Evolutionary conservation across 1,140 invertebrate genomes (phyloP).

Genomic region (Meloidogyne hapla): DNA sequence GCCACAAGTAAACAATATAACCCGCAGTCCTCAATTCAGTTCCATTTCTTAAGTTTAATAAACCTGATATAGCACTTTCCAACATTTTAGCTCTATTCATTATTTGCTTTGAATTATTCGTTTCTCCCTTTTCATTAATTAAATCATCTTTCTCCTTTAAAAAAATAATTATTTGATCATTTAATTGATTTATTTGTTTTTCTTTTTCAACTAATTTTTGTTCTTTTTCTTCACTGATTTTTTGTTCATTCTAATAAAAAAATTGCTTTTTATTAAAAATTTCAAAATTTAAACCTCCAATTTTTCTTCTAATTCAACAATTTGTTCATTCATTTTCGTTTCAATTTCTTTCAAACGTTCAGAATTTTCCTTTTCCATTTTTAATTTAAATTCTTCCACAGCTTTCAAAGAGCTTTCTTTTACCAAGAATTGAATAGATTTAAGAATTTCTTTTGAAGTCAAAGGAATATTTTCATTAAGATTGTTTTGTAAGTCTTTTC

Average conservation of each 20-base stretch:
- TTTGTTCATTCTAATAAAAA: slow-evolving; percentile 3
- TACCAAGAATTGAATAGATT: neutral
- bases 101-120: neutral
- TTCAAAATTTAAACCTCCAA: slow-evolving; percentile 2
- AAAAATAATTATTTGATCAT: neutral
- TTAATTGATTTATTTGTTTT: neutral
- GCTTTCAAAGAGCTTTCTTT: neutral
- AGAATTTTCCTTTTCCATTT: slow-evolving; percentile 3
- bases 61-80: neutral
- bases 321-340: neutral
- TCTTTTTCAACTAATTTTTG: slow-evolving; percentile 11
- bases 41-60: too few species aligned
- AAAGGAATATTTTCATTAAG: neutral
- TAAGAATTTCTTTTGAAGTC: neutral
- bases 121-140: neutral
- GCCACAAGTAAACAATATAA: too few species aligned
- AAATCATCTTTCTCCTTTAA: neutral
- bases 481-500: neutral
- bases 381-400: neutral
- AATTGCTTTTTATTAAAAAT: neutral
- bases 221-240: slow-evolving; percentile 10
- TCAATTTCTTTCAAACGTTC: slow-evolving; percentile 11
- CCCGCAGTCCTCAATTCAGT: too few species aligned
- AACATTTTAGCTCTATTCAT: neutral
- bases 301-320: slow-evolving; percentile 1